Percentiles rank a stretch among this genome's conserved stretches.
These are phyloP conservation scores for Idris sp. DNA, from an alignment of 1,140 invertebrate species.

Conservation along the genomic window DNA sequence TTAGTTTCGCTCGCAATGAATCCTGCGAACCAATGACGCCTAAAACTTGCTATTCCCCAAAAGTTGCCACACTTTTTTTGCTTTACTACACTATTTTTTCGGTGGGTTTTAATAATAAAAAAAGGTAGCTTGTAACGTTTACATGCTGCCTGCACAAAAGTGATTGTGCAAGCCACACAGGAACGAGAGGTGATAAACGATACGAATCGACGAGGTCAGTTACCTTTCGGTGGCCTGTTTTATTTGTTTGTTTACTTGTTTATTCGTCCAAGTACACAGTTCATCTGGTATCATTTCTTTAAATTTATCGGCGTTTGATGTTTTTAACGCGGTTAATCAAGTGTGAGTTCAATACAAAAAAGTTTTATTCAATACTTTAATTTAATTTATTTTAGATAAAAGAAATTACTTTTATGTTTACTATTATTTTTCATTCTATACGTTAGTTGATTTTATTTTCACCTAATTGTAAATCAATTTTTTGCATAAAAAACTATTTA, in stretches of 20 bases:
- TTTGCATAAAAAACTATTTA: no score
- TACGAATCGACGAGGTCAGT: slow-evolving; percentile 55
- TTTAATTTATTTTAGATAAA: no score
- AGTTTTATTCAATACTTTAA: no score
- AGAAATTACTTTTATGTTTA: no score
- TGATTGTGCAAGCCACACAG: slow-evolving; percentile 45
- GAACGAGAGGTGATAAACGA: slow-evolving; percentile 52
- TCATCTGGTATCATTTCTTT: slow-evolving; percentile 20
- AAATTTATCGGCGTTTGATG: slow-evolving; percentile 29
- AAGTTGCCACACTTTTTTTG: neutral
- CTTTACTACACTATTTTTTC: no score
- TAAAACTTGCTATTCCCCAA: no score
- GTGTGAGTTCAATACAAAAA: no score
- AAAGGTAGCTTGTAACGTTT: slow-evolving; percentile 27
- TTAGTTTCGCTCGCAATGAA: slow-evolving; percentile 37
- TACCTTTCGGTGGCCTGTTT: slow-evolving; percentile 42
- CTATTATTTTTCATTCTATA: no score
- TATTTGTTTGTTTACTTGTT: slow-evolving; percentile 39
- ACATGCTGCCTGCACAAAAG: slow-evolving; percentile 30
- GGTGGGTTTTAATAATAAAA: slow-evolving; percentile 52
- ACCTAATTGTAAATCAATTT: no score
- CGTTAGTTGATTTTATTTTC: no score
- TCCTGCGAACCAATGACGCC: no score
- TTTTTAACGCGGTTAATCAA: no score
- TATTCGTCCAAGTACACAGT: slow-evolving; percentile 15